Conservation (phyloP, 2,797 vertebrate species). For the Esox masquinongy region DNA sequence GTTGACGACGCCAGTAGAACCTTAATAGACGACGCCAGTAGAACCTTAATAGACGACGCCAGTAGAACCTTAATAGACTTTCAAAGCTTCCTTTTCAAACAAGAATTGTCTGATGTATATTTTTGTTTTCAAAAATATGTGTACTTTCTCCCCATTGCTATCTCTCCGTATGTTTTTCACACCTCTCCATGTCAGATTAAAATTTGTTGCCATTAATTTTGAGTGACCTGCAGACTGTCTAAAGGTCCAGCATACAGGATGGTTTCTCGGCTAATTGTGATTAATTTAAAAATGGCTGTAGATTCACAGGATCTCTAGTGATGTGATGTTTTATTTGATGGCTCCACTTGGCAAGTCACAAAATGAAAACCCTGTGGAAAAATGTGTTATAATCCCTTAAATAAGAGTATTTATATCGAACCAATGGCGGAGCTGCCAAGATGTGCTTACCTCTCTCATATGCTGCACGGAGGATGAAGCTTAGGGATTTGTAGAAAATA, state of each 20-base stretch:
- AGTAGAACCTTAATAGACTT: no score
- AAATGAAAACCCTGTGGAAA: slow-evolving; percentile 36
- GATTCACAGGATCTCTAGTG: neutral
- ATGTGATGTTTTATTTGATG: slow-evolving; percentile 21
- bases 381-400: slow-evolving; percentile 38
- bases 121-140: neutral
- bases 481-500: slow-evolving; percentile 36
- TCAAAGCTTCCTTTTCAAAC: neutral
- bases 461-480: slow-evolving; percentile 22
- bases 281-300: neutral
- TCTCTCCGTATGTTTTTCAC: neutral
- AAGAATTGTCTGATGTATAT: neutral
- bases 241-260: neutral
- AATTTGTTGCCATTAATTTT: neutral
- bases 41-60: no score
- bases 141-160: neutral
- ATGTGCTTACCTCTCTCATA: slow-evolving; percentile 26
- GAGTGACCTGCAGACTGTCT: neutral
- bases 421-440: slow-evolving; percentile 9
- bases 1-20: no score
- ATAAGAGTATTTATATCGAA: slow-evolving; percentile 45
- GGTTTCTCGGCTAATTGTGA: neutral
- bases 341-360: slow-evolving; percentile 23
- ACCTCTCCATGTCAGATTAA: neutral
- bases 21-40: no score